Evolutionary conservation across 2,888 invertebrate species (phyloP), one percentile per base, ranked within the genome.

Genomic region (Corythucha ciliata): DNA sequence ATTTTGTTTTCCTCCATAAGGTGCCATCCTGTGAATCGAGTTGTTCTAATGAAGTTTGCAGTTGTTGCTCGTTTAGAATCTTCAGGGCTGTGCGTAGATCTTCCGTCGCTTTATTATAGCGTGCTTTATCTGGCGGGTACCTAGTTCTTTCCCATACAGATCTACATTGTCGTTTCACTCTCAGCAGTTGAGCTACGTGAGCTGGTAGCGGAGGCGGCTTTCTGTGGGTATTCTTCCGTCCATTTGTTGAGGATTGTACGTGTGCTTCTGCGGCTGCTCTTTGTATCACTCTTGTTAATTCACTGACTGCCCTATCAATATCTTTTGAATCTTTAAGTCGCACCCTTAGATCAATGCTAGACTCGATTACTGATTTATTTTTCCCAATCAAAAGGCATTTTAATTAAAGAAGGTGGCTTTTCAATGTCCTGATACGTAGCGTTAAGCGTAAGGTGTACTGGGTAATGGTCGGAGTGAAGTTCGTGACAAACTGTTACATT

Each of bases 251-350:
- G 3, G 37, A 5, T 8, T 8, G 18, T 32, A 22, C 21, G 16
- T 32, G 32, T 32, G 45, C 5, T 32, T 32, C 21, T 3, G 18
- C 16, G 8, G 45, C 45, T 18, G 45, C 45, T 18, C 21, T 18
- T 32, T 45, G 45, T n/a, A 45, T 45, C 20, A 7, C 8, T 45
- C 45, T 7, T 3, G 33, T 45, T 32, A 45, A 16, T 12, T 18
- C 20, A 22, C 32, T 32, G n/a, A 45, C 45, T 12, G 45, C 45
- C 45, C 20, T 45, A 21, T 45, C 45, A 16, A 45, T 45, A 22
- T 45, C 45, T 27, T 5, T 8, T 7, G 45, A 22, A 20, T 27
- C 32, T 16, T 32, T 32, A 8, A 45, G 32, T 7, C 32, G 45
- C 18, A 45, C 20, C 2, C 32, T 10, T 12, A 22, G 29, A 21